phyloP scores from a whole-genome alignment of 1,140 invertebrate genomes.

The Diuraphis noxia region DNA sequence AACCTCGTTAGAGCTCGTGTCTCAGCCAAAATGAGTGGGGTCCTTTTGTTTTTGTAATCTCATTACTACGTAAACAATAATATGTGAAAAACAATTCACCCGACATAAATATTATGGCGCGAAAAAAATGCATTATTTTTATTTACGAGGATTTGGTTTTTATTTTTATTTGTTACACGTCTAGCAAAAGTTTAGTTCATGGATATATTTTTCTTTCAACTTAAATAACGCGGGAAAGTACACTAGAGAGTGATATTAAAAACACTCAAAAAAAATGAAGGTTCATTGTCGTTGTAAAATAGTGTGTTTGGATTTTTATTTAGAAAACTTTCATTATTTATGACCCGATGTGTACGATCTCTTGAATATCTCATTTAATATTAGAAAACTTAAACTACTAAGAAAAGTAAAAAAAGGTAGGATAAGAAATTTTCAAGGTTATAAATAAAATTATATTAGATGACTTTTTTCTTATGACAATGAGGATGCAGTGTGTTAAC shows the following conservation, averaged over 20 bases:
- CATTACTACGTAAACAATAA: constrained; percentile 44
- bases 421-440: background rate
- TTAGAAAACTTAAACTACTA: constrained; percentile 9
- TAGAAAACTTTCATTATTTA: constrained; percentile 50
- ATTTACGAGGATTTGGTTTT: constrained; percentile 48
- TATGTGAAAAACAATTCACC: constrained; percentile 43
- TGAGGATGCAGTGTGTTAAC: background rate
- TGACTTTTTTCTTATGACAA: background rate
- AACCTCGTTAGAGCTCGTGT: constrained; percentile 27
- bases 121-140: constrained; percentile 24
- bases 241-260: constrained; percentile 34
- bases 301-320: constrained; percentile 41
- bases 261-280: constrained; percentile 30
- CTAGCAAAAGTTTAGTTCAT: constrained; percentile 26
- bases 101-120: constrained; percentile 45
- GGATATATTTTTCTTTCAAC: constrained; percentile 37
- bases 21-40: constrained; percentile 37
- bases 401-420: constrained; percentile 31
- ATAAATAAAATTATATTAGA: background rate
- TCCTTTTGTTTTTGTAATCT: constrained; percentile 39
- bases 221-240: constrained; percentile 27
- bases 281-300: constrained; percentile 42
- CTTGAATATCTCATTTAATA: constrained; percentile 34
- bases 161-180: constrained; percentile 48
- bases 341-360: constrained; percentile 3